Percentiles rank a stretch among this genome's conserved stretches.
Evolutionary conservation across 2,888 invertebrate species (phyloP).

Genomic region (Nymphalis c-album): DNA sequence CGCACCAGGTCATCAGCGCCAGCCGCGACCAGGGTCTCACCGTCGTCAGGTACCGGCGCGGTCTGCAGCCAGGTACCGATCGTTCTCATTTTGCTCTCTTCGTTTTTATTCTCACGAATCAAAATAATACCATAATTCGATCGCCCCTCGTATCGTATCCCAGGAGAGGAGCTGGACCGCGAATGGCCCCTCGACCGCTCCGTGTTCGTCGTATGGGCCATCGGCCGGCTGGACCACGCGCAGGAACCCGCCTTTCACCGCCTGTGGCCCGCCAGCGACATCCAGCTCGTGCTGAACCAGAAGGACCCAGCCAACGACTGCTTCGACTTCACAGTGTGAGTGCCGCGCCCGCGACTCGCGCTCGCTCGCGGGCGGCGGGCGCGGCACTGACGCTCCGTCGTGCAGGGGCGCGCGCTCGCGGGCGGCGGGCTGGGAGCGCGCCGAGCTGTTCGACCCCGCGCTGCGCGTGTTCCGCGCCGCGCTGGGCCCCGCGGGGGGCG

Average conservation of each 20-base stretch:
- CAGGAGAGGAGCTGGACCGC: constrained; percentile 90
- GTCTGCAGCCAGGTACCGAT: constrained; percentile 84
- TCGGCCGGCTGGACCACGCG: constrained; percentile 88
- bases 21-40: constrained; percentile 88
- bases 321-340: constrained; percentile 84
- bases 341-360: neutral
- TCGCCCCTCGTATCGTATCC: no score
- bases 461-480: constrained; percentile 90
- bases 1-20: constrained; percentile 89
- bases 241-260: constrained; percentile 92
- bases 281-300: constrained; percentile 84
- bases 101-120: no score
- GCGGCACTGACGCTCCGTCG: neutral
- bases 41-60: constrained; percentile 88
- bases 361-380: neutral
- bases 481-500: constrained; percentile 91
- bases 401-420: constrained; percentile 39
- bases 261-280: constrained; percentile 86
- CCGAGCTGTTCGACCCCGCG: constrained; percentile 85
- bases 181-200: constrained; percentile 85
- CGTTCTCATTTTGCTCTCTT: no score
- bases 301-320: constrained; percentile 87
- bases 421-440: constrained; percentile 80
- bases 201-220: constrained; percentile 90
- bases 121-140: no score